Percentiles rank a stretch among this genome's conserved stretches.
phyloP scores from a whole-genome alignment of 2,113 vertebrate species.

The Calypte anna region DNA sequence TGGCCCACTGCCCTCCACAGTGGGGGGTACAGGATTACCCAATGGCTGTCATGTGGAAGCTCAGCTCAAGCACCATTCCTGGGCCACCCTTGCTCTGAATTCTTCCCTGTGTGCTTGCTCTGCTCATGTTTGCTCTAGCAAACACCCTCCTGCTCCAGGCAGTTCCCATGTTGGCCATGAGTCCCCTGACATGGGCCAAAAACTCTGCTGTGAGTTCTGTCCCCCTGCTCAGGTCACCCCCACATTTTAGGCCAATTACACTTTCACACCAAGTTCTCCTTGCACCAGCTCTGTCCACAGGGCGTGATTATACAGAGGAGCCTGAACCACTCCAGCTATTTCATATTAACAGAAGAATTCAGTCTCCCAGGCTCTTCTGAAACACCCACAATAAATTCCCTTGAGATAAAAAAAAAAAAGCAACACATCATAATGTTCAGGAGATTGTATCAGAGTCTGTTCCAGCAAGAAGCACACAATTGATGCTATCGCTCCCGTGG shows the following conservation, averaged over 20 bases:
- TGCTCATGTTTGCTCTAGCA: not conserved
- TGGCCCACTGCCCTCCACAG: not conserved
- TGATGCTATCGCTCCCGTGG: not conserved
- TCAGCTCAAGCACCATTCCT: not conserved
- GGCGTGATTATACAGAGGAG: not conserved
- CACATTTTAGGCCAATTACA: not conserved
- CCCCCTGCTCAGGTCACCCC: not conserved
- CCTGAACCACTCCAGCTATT: not conserved
- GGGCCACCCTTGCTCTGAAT: not conserved
- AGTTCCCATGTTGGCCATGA: not conserved
- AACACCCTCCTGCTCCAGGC: not conserved
- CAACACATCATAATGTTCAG: not conserved
- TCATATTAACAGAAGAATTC: not conserved
- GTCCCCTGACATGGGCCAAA: not conserved
- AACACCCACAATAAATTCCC: constrained; percentile 37
- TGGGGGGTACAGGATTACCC: not conserved
- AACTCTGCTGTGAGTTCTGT: not conserved
- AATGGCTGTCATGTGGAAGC: not conserved
- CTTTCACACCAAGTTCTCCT: not conserved
- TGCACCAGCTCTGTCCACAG: accelerated
- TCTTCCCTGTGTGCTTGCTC: not conserved
- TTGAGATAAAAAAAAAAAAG: constrained; percentile 1
- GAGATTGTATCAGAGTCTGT: not conserved
- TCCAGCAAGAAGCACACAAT: not conserved
- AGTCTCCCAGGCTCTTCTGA: constrained; percentile 15